Evolutionary conservation across 2,797 vertebrate genomes (phyloP).

Genomic region (Scolopax bukidnonensis): DNA sequence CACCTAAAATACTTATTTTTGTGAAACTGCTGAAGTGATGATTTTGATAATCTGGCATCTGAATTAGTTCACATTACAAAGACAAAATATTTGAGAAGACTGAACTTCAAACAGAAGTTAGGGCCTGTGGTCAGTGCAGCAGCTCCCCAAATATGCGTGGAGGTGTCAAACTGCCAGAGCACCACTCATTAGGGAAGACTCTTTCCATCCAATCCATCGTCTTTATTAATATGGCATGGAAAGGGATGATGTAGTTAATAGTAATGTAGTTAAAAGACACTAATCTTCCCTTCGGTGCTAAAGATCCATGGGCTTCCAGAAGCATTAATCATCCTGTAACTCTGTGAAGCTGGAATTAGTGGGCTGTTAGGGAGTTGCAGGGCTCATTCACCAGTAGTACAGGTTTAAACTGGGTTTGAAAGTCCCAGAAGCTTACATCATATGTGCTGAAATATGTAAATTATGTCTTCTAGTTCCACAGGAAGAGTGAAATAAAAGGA

Average conservation of each 20-base stretch:
- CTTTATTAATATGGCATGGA: background rate
- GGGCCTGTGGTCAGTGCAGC: fast-evolving
- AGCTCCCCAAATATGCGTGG: background rate
- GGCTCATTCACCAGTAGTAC: background rate
- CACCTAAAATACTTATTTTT: background rate
- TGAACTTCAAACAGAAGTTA: background rate
- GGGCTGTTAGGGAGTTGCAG: background rate
- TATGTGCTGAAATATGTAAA: background rate
- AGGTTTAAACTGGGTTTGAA: background rate
- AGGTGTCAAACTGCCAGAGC: background rate
- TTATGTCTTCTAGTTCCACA: background rate
- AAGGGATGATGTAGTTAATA: background rate
- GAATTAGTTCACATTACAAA: background rate
- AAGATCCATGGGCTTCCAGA: background rate
- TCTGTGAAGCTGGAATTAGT: background rate
- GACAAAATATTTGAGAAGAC: background rate
- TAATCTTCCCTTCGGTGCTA: background rate
- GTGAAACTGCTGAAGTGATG: background rate
- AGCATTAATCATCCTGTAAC: background rate
- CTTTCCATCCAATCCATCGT: background rate
- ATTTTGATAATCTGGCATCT: background rate
- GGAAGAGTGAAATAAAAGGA: background rate
- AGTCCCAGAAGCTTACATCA: background rate
- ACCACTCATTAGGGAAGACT: background rate
- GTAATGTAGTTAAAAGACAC: background rate